Evolutionary conservation across 2,888 invertebrate genomes (phyloP).

Genomic region (Cosmia pyralina): DNA sequence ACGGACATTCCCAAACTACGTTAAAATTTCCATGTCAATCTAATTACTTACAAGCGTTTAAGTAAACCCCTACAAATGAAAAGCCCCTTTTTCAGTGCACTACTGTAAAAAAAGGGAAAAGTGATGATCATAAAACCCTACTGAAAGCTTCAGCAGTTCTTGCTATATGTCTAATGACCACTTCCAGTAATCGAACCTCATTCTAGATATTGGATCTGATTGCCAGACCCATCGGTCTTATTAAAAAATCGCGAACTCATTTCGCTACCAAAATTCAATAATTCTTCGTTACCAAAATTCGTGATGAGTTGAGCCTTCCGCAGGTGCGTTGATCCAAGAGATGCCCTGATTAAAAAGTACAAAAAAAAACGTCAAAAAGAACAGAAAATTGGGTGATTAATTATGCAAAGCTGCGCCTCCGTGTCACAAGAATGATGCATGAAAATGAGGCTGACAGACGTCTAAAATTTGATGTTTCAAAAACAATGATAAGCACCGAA

Average conservation of each 20-base stretch:
- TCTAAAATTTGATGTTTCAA: constrained; percentile 40
- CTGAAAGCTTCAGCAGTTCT: constrained; percentile 55
- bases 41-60: constrained; percentile 24
- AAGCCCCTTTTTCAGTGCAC: constrained; percentile 10
- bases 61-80: constrained; percentile 35
- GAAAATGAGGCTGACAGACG: constrained; percentile 39
- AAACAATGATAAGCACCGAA: constrained; percentile 25
- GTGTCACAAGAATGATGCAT: constrained; percentile 49
- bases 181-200: constrained; percentile 75
- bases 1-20: constrained; percentile 10
- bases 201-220: constrained; percentile 75
- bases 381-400: constrained; percentile 48
- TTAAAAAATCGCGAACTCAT: constrained; percentile 48
- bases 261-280: constrained; percentile 41
- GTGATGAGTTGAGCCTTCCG: constrained; percentile 17
- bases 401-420: constrained; percentile 48
- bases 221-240: constrained; percentile 69
- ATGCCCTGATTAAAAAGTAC: constrained; percentile 30
- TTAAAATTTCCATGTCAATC: constrained; percentile 16
- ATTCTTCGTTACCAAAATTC: constrained; percentile 22
- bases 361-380: constrained; percentile 19
- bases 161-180: constrained; percentile 68
- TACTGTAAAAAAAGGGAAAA: constrained; percentile 53
- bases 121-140: constrained; percentile 61
- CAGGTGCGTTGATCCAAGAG: constrained; percentile 21